phyloP scores from a whole-genome alignment of 2,113 vertebrate genomes.

The Brachyhypopomus gauderio region DNA sequence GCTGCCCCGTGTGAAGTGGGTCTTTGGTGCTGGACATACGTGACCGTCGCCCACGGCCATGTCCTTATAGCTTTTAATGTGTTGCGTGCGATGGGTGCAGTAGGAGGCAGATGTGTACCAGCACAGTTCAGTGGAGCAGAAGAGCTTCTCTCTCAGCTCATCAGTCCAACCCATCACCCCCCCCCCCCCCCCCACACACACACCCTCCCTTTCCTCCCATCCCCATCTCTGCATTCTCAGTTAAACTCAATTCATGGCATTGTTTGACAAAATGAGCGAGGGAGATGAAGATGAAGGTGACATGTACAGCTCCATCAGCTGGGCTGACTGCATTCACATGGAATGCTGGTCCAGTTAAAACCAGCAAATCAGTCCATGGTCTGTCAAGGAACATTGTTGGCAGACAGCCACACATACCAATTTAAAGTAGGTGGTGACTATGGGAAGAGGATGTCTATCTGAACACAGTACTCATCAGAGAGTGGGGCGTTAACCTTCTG shows the following conservation, averaged over 20 bases:
- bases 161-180: conserved; percentile 32
- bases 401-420: no score
- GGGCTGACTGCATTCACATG: conserved; percentile 7
- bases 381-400: no score
- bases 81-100: conserved; percentile 7
- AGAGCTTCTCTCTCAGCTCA: conserved; percentile 54
- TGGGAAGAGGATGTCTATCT: no score
- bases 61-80: conserved; percentile 11
- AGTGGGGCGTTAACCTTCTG: no score
- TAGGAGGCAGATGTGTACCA: conserved; percentile 59
- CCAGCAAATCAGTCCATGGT: no score
- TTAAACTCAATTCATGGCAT: conserved; percentile 9
- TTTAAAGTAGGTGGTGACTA: no score
- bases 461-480: no score
- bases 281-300: conserved; percentile 31
- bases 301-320: no score
- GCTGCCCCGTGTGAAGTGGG: not conserved
- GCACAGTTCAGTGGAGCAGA: conserved; percentile 58
- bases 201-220: no score
- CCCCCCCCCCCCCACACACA: not conserved
- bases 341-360: no score
- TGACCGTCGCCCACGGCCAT: not conserved
- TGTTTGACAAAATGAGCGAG: conserved; percentile 31
- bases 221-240: not conserved
- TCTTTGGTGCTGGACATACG: not conserved